Conservation (phyloP, 2,888 invertebrate species). For the Drosophila nigricruria region DNA sequence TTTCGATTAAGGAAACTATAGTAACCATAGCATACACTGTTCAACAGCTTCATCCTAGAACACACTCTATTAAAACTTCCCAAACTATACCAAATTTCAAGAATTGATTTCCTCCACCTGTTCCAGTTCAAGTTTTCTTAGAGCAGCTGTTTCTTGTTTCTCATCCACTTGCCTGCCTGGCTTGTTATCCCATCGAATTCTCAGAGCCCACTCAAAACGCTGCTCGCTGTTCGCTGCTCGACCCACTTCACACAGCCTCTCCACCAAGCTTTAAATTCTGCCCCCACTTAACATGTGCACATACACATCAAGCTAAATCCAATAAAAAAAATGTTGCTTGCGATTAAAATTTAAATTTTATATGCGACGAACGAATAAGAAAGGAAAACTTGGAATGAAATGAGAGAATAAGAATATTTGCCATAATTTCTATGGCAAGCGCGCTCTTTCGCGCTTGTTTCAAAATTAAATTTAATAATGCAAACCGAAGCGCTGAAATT, state of each 20-base stretch:
- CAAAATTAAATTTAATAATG: constrained; percentile 77
- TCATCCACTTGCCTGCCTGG: constrained; percentile 1
- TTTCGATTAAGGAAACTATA: neutral
- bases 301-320: constrained; percentile 43
- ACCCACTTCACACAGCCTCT: constrained; percentile 5
- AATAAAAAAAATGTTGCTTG: constrained; percentile 41
- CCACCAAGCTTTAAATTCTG: neutral
- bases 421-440: constrained; percentile 64
- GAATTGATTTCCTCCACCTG: neutral
- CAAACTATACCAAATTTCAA: neutral
- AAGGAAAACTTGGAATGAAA: constrained; percentile 24
- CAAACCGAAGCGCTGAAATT: constrained; percentile 59
- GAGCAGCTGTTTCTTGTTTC: neutral
- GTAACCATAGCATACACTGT: neutral
- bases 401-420: constrained; percentile 56
- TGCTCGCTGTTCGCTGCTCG: constrained; percentile 8
- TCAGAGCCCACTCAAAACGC: constrained; percentile 1
- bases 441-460: constrained; percentile 39
- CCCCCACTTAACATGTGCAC: constrained; percentile 13
- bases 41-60: neutral
- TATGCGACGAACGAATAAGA: constrained; percentile 24
- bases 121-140: neutral
- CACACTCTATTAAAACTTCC: neutral
- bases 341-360: constrained; percentile 77
- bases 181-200: constrained; percentile 20